Percentiles rank a stretch among this genome's conserved stretches.
Conservation (phyloP, 2,888 invertebrate species). For the Agrotis segetum region DNA sequence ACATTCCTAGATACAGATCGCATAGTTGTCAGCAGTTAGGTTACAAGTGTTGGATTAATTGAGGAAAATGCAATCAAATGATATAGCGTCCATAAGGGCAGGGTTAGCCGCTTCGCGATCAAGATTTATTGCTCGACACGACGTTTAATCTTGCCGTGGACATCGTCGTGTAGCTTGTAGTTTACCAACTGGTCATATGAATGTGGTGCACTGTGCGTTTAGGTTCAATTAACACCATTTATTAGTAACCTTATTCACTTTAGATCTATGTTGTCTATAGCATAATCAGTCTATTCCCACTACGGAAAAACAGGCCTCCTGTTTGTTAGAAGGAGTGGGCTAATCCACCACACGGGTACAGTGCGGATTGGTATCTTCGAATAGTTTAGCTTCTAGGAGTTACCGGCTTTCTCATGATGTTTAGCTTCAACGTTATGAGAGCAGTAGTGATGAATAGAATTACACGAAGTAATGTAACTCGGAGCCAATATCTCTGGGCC, state of each 20-base stretch:
- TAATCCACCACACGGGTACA: too few species aligned
- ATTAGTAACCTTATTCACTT: neutral
- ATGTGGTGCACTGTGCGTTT: neutral
- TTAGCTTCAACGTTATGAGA: too few species aligned
- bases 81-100: conserved; percentile 52
- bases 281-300: too few species aligned
- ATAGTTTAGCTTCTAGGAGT: too few species aligned
- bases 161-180: conserved; percentile 9
- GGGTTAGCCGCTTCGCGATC: conserved; percentile 47
- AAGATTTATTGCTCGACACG: conserved; percentile 48
- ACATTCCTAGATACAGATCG: conserved; percentile 44
- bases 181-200: neutral
- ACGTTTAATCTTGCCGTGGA: conserved; percentile 53
- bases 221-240: neutral
- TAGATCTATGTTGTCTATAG: too few species aligned
- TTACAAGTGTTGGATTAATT: conserved; percentile 54
- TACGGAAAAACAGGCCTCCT: too few species aligned
- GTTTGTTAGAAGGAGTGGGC: neutral
- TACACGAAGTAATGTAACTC: too few species aligned
- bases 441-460: too few species aligned
- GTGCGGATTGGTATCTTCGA: too few species aligned
- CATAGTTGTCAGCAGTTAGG: conserved; percentile 23
- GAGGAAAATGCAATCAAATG: conserved; percentile 57
- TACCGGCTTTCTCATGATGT: too few species aligned
- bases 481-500: too few species aligned